Evolutionary conservation across 2,797 vertebrate genomes (phyloP).

Genomic region (Discoglossus pictus): DNA sequence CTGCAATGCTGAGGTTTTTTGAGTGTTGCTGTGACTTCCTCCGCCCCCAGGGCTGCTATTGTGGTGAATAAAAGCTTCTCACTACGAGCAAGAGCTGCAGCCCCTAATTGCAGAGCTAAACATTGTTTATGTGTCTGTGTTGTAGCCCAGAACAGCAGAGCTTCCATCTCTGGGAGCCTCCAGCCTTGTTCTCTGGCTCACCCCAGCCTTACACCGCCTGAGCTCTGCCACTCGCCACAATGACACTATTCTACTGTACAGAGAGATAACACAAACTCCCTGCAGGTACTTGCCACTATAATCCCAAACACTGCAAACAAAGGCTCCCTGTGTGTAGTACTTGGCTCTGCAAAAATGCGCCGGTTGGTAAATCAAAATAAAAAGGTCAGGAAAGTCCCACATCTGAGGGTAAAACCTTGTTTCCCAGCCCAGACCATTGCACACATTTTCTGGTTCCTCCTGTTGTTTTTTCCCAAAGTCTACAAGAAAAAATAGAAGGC

Average conservation of each 20-base stretch:
- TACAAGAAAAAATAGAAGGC: too few relatives aligned
- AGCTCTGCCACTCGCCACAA: not conserved
- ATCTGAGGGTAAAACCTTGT: too few relatives aligned
- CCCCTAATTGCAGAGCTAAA: not conserved
- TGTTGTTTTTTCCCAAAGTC: too few relatives aligned
- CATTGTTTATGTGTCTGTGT: not conserved
- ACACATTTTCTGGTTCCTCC: too few relatives aligned
- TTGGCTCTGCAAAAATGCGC: too few relatives aligned
- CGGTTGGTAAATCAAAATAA: too few relatives aligned
- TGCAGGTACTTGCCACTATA: not conserved
- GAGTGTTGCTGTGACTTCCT: not conserved
- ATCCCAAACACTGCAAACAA: not conserved
- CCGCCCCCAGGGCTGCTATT: not conserved
- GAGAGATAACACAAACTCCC: not conserved
- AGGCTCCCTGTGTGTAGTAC: too few relatives aligned
- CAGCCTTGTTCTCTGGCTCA: not conserved
- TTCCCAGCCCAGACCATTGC: too few relatives aligned
- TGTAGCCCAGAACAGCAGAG: not conserved
- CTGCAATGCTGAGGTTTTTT: not conserved
- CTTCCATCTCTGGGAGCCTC: not conserved
- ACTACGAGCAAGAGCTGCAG: not conserved
- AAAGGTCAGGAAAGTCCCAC: too few relatives aligned
- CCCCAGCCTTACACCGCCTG: not conserved
- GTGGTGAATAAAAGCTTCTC: not conserved
- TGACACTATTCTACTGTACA: not conserved